These are phyloP conservation scores for Xestia xanthographa DNA, from an alignment of 2,888 invertebrate genomes.

Conservation along the genomic window DNA sequence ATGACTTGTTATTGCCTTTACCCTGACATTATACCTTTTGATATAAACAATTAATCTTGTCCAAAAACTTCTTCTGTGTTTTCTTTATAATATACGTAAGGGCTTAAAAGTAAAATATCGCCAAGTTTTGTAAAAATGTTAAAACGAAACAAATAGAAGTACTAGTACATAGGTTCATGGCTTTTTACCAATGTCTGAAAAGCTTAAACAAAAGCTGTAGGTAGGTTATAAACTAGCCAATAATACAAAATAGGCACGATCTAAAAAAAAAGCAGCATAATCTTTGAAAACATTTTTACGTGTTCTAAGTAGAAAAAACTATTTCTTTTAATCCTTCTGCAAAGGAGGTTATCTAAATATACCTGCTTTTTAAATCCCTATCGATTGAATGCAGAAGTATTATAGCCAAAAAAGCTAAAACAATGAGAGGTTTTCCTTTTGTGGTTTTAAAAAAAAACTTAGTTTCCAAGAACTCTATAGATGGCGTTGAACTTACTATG, in stretches of 20 bases:
- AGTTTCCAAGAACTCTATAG: too few relatives aligned
- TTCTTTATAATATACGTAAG: background rate
- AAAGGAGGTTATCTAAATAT: background rate
- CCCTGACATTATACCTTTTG: background rate
- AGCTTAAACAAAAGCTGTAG: background rate
- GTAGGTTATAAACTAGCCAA: background rate
- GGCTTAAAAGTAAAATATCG: too few relatives aligned
- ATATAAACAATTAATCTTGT: conserved; percentile 2
- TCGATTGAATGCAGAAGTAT: conserved; percentile 18
- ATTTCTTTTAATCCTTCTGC: background rate
- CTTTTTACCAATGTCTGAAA: background rate
- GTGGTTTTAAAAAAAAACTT: too few relatives aligned
- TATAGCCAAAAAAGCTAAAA: conserved; percentile 44
- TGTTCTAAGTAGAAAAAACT: too few relatives aligned
- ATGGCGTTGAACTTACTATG: too few relatives aligned
- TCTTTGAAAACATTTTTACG: background rate
- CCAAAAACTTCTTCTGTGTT: conserved; percentile 10
- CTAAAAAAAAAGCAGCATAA: background rate
- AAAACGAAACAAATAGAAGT: background rate
- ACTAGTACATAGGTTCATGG: background rate
- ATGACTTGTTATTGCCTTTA: conserved; percentile 37
- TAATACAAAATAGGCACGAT: too few relatives aligned
- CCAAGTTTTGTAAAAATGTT: background rate
- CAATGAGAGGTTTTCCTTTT: too few relatives aligned
- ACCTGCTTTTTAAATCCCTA: background rate